Base-by-base conservation (phyloP, 2,888 invertebrate species). In the Pristionchus mayeri region DNA sequence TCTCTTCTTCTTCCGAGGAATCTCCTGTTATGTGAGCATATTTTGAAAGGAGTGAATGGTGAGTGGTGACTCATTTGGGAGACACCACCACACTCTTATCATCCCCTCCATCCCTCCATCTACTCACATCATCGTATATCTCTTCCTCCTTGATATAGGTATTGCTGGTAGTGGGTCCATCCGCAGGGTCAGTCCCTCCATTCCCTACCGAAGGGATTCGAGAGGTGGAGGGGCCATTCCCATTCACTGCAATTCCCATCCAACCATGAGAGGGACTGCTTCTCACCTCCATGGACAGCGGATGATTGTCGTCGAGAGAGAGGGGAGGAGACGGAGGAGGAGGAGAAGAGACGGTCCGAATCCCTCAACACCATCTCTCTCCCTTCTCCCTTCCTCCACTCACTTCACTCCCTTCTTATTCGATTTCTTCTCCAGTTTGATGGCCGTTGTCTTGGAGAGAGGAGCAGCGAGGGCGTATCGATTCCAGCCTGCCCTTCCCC, bases 311-410 rank as follows among this genome's bases (percentile, higher is more conserved):
- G 63, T 34, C 34, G 30, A 13, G 63, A 63, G 27, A 63, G 50
- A 24, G 87, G 87, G 11, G 87, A 87, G 21, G 98, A 98, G 88
- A 98, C 98, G 44, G 98, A 98, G 11, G 98, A 98, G 94, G 98
- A 98, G 0, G 97, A 97, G 93, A 98, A 98, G 16, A 98, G 94
- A 92, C 99, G 94, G 93, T 89, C 89, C 44, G 87, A 85, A 27
- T 88, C 87, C 18, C 85, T 86, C 30, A 63, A 63, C 6, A 63
- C 30, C 63, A 63, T 30, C 34, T 30, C 13, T 18, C 13, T 63
- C 9, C 34, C 13, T 30, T 34, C 16, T 9, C 13, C 34, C 57
- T 63, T 63, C 34, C 13, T 63, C 18, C 13, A 63, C 63, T 37
- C 24, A 80, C 80, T 80, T 80, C 9, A 80, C 24, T 13, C 98